Conservation (phyloP, 1,140 invertebrate species). For the Cydia amplana region DNA sequence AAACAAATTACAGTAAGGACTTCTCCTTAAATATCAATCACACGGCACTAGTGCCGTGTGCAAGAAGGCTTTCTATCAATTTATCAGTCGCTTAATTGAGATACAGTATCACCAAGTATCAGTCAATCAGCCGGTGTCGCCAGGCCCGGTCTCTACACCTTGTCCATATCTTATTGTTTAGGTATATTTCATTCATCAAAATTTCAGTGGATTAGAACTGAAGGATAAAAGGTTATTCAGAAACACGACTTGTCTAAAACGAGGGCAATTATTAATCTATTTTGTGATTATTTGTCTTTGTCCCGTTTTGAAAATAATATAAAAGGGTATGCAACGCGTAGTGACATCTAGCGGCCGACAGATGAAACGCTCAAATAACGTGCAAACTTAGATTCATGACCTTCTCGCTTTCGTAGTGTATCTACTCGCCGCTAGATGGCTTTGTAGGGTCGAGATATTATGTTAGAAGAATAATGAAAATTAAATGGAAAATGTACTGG, state of each 20-base stretch:
- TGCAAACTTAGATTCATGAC: not conserved
- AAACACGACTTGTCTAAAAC: not conserved
- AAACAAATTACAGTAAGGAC: not conserved
- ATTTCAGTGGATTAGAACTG: not conserved
- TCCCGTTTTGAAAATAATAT: not conserved
- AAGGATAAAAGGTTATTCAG: not conserved
- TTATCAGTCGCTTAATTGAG: slow-evolving; percentile 8
- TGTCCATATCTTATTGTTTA: not conserved
- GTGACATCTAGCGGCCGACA: slow-evolving; percentile 36
- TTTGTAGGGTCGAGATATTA: not conserved
- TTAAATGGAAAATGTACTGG: too few relatives aligned
- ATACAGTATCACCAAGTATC: not conserved
- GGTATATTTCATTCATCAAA: slow-evolving; percentile 26
- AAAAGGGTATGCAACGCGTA: slow-evolving; percentile 11
- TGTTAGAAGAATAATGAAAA: too few relatives aligned
- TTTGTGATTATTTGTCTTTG: not conserved
- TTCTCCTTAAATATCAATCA: slow-evolving; percentile 58
- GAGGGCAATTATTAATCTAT: not conserved
- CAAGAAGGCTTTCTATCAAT: slow-evolving; percentile 63
- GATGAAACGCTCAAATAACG: not conserved
- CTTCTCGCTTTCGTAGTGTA: not conserved
- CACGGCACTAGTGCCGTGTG: slow-evolving; percentile 64
- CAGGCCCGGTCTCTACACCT: not conserved
- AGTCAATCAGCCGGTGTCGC: not conserved
- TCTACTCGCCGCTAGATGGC: slow-evolving; percentile 28